phyloP scores from a whole-genome alignment of 1,140 invertebrate genomes.

The Cylas formicarius region DNA sequence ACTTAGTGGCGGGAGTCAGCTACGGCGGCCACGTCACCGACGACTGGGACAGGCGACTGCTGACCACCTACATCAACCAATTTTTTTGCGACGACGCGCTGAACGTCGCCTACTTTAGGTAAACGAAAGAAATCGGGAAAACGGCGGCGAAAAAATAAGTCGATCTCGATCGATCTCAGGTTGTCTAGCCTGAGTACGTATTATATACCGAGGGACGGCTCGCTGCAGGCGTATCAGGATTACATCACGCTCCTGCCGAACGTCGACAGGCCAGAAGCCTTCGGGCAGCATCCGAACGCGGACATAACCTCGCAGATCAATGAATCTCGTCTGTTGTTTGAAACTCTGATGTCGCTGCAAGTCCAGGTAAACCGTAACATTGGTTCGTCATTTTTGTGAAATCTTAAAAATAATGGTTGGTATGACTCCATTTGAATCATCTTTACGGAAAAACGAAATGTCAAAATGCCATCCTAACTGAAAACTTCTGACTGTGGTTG shows the following conservation, averaged over 20 bases:
- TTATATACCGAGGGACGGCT: conserved; percentile 75
- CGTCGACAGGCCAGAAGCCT: conserved; percentile 72
- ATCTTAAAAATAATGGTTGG: too few relatives aligned
- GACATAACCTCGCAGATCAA: conserved; percentile 80
- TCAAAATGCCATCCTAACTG: too few relatives aligned
- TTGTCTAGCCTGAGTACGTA: conserved; percentile 63
- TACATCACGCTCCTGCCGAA: conserved; percentile 67
- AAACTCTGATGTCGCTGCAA: conserved; percentile 75
- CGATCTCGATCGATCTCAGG: conserved; percentile 34
- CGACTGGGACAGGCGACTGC: conserved; percentile 81
- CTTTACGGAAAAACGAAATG: too few relatives aligned
- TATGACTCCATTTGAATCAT: too few relatives aligned
- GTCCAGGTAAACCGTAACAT: conserved; percentile 49
- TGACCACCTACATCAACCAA: conserved; percentile 74
- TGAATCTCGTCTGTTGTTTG: conserved; percentile 69
- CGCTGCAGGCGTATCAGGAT: conserved; percentile 68
- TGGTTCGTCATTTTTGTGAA: too few relatives aligned
- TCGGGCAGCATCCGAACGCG: conserved; percentile 86
- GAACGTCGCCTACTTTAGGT: conserved; percentile 59
- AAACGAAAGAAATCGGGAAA: conserved; percentile 17
- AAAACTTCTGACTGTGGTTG: too few relatives aligned
- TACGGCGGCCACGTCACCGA: conserved; percentile 93
- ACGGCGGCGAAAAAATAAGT: not conserved
- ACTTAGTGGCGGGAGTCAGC: conserved; percentile 87
- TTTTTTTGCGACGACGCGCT: conserved; percentile 68